These are phyloP conservation scores for Rostratula benghalensis DNA, from an alignment of 2,113 vertebrate genomes.

Conservation along the genomic window DNA sequence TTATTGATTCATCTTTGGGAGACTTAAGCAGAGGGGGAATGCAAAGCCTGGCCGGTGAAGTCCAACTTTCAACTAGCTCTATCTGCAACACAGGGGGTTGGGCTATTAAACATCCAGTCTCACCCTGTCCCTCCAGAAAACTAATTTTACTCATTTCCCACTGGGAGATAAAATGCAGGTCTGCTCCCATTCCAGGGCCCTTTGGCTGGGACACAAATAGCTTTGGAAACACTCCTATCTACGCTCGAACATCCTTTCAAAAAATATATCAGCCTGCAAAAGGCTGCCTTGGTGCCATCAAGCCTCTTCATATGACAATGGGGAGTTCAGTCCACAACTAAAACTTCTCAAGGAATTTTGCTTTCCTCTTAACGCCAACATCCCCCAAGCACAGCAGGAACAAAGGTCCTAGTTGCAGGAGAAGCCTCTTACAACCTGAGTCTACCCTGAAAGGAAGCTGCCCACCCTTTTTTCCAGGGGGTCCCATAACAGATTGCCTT, in stretches of 20 bases:
- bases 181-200: slow-evolving; percentile 11
- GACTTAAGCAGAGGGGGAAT: neutral
- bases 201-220: slow-evolving; percentile 45
- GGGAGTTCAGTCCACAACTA: neutral
- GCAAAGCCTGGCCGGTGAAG: neutral
- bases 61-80: neutral
- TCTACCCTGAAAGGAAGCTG: neutral
- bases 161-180: slow-evolving; percentile 54
- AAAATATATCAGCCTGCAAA: slow-evolving; percentile 1
- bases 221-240: slow-evolving; percentile 54
- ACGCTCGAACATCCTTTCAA: neutral
- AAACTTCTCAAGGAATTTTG: neutral
- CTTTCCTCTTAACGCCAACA: neutral
- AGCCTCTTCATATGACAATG: neutral
- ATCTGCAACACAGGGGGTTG: neutral
- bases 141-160: slow-evolving; percentile 56
- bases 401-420: neutral
- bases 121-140: slow-evolving; percentile 39
- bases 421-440: neutral
- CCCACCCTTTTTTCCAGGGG: neutral
- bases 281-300: neutral
- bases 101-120: neutral
- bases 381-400: neutral
- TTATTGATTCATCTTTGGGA: neutral
- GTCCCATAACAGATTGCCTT: neutral